Conservation (phyloP, 2,888 invertebrate species). For the Gasteruption jaculator region DNA sequence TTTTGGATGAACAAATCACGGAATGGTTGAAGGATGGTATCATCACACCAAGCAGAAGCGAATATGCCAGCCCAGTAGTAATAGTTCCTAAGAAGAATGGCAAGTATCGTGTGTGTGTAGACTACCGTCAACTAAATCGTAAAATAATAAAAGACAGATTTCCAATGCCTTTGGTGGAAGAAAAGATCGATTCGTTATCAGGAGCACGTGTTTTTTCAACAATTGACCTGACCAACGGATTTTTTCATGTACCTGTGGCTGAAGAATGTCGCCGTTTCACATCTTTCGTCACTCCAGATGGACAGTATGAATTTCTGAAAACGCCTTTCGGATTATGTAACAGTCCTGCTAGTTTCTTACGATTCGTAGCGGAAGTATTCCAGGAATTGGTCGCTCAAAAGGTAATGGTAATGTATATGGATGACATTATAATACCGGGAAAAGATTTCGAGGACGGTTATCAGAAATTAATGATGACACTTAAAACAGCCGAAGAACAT, state of each 20-base stretch:
- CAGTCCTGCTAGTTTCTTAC: conserved; percentile 12
- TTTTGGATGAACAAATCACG: conserved; percentile 23
- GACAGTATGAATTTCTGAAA: too few species aligned
- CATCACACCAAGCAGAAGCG: conserved; percentile 18
- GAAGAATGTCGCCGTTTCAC: conserved; percentile 7
- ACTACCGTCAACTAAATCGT: conserved; percentile 9
- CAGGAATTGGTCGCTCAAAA: conserved; percentile 13
- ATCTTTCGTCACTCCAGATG: conserved; percentile 5
- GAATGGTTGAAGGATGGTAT: conserved; percentile 26
- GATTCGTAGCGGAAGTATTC: conserved; percentile 16
- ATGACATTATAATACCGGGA: too few species aligned
- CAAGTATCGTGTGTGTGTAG: conserved; percentile 8
- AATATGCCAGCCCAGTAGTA: too few species aligned
- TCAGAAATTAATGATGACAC: too few species aligned
- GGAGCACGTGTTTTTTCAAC: conserved; percentile 9
- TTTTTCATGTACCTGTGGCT: conserved; percentile 11
- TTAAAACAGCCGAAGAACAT: too few species aligned
- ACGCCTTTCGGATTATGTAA: conserved; percentile 16
- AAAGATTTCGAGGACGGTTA: too few species aligned
- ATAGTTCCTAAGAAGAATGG: conserved; percentile 23
- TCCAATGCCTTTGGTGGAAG: conserved; percentile 17
- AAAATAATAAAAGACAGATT: conserved; percentile 8
- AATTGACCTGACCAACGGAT: conserved; percentile 16
- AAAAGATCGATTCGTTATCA: conserved; percentile 8
- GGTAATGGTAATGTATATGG: conserved; percentile 14